A percentile compares a stretch with the other conserved stretches of the same genome.
phyloP scores from a whole-genome alignment of 2,797 vertebrate genomes.

The Pachyuromys duprasi region DNA sequence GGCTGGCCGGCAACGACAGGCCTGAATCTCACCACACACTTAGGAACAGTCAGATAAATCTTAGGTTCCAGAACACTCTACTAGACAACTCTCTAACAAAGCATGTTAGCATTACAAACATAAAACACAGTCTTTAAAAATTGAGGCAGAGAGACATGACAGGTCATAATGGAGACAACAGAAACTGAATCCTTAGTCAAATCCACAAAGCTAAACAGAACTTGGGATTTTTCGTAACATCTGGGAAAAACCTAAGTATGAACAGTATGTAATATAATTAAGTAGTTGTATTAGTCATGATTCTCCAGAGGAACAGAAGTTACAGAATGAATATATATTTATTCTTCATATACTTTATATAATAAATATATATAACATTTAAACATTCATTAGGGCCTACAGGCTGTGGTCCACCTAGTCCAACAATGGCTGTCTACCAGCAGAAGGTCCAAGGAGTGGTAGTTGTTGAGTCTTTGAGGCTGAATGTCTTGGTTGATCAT shows the following conservation, averaged over 20 bases:
- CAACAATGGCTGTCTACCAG: not conserved
- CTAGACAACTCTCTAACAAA: not conserved
- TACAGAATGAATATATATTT: not conserved
- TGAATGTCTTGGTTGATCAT: not conserved
- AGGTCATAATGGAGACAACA: constrained; percentile 2
- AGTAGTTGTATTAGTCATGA: not conserved
- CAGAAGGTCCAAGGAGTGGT: not conserved
- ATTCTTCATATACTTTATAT: not conserved
- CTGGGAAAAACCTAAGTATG: not conserved
- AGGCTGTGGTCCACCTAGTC: not conserved
- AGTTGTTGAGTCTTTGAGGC: too few species aligned
- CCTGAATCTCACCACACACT: not conserved
- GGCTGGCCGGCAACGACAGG: not conserved
- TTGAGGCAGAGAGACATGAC: not conserved
- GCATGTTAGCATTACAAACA: not conserved
- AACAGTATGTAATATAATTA: not conserved
- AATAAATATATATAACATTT: not conserved
- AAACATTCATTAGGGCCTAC: not conserved
- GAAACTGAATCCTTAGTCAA: not conserved
- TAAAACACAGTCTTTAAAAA: not conserved
- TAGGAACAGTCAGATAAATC: not conserved
- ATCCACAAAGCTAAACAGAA: constrained; percentile 19
- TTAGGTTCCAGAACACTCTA: not conserved
- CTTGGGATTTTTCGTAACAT: not conserved
- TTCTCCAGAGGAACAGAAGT: not conserved